These are phyloP conservation scores for Magallana nippona DNA, from an alignment of 2,888 invertebrate species.

Conservation along the genomic window DNA sequence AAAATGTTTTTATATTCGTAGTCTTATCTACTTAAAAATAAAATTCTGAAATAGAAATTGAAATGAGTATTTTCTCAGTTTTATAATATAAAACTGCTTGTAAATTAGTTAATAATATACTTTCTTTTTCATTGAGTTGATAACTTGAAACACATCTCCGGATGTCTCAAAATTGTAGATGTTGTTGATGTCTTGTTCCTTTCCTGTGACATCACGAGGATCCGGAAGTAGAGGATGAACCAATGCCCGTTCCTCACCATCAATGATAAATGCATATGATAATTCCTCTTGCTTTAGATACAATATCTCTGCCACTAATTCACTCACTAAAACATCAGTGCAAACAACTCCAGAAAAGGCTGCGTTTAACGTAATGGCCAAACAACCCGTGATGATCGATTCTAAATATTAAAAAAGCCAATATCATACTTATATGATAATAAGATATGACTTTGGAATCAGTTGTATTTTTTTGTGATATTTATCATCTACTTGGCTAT, in stretches of 20 bases:
- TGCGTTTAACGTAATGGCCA: not conserved
- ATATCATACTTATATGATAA: not conserved
- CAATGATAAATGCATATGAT: slow-evolving; percentile 41
- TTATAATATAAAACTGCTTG: no score
- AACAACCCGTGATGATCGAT: slow-evolving; percentile 30
- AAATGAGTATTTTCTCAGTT: no score
- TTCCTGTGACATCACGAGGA: slow-evolving; percentile 15
- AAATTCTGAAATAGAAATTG: no score
- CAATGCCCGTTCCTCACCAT: slow-evolving; percentile 15
- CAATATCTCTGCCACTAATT: slow-evolving; percentile 24
- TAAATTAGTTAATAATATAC: not conserved
- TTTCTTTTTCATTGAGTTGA: slow-evolving; percentile 41
- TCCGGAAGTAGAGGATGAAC: slow-evolving; percentile 41
- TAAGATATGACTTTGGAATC: no score
- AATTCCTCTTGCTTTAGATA: slow-evolving; percentile 38
- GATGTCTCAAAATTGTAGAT: slow-evolving; percentile 38
- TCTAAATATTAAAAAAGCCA: not conserved
- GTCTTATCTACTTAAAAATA: no score
- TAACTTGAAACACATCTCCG: not conserved
- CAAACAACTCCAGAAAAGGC: slow-evolving; percentile 33
- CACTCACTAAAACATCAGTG: slow-evolving; percentile 36
- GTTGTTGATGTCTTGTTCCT: slow-evolving; percentile 17
- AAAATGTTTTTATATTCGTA: no score
- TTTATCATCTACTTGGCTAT: not conserved
- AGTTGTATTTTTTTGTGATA: no score